These are phyloP conservation scores for Notospermus geniculatus DNA, from an alignment of 1,140 invertebrate species.

Conservation along the genomic window DNA sequence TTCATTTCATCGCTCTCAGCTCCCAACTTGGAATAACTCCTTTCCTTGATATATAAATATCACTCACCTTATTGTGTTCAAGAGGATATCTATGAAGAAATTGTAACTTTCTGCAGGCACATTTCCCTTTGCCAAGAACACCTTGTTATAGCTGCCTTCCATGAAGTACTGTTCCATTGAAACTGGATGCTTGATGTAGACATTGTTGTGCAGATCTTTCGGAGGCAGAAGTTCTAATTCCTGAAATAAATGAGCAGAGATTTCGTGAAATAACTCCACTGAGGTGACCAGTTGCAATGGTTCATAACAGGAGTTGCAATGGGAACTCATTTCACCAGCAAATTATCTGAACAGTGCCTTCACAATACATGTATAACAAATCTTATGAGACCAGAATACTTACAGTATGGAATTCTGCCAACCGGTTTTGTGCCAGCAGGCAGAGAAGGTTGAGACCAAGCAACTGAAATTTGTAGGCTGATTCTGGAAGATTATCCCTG, in stretches of 20 bases:
- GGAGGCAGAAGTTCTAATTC: conserved; percentile 92
- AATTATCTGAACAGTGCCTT: background rate
- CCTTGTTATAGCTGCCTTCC: conserved; percentile 99
- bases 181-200: conserved; percentile 92
- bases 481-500: conserved; percentile 80
- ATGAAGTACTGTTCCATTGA: conserved; percentile 97
- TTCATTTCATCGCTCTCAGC: too few relatives aligned
- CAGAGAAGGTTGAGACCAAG: conserved; percentile 93
- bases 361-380: background rate
- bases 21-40: too few relatives aligned
- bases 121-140: conserved; percentile 84
- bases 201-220: conserved; percentile 84
- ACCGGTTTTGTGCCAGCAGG: conserved; percentile 91
- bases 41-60: too few relatives aligned
- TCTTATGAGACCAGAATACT: conserved; percentile 24
- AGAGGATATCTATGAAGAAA: conserved; percentile 94
- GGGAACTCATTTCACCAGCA: background rate
- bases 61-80: conserved; percentile 82
- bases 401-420: conserved; percentile 96
- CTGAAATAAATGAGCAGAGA: conserved; percentile 36
- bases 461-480: conserved; percentile 91
- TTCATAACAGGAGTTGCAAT: too few relatives aligned
- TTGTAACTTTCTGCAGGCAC: conserved; percentile 95
- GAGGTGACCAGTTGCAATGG: background rate
- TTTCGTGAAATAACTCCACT: background rate